Percentiles rank a stretch among this genome's conserved stretches.
These are phyloP conservation scores for Nansenia antarctica DNA, from an alignment of 2,113 vertebrate genomes.

Conservation along the genomic window DNA sequence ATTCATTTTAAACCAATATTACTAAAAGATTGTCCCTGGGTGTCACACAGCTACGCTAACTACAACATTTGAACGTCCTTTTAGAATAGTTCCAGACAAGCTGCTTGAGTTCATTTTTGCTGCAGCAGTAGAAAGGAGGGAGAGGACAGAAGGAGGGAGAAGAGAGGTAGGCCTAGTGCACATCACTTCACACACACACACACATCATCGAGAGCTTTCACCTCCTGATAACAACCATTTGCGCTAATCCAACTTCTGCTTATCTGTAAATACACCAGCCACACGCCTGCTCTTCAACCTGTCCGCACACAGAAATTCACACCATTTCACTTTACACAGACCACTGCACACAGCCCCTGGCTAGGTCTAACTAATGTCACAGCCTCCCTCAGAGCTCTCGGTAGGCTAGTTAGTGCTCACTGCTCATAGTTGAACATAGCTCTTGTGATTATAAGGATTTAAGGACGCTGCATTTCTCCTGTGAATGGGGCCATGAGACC, in stretches of 20 bases:
- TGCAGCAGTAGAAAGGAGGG: neutral
- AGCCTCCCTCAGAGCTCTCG: neutral
- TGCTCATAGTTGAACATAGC: neutral
- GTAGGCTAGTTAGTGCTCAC: neutral
- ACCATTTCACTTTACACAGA: too few species aligned
- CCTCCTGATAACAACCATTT: conserved; percentile 35
- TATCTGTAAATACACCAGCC: neutral
- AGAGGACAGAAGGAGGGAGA: too few species aligned
- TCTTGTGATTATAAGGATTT: conserved; percentile 28
- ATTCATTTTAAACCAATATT: neutral
- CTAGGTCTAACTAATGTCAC: neutral
- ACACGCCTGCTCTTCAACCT: conserved; percentile 29
- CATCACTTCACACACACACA: too few species aligned
- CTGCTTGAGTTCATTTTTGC: neutral
- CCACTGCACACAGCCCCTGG: neutral
- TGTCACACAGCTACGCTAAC: neutral
- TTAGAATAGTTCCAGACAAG: neutral
- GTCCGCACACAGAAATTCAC: conserved; percentile 20
- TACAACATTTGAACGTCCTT: neutral
- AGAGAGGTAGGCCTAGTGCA: too few species aligned
- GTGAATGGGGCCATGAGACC: conserved; percentile 21
- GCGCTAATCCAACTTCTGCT: conserved; percentile 10
- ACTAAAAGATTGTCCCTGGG: neutral
- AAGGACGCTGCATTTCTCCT: conserved; percentile 16
- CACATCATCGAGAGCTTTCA: conserved; percentile 6